Base-by-base conservation (phyloP, 2,797 vertebrate species). In the Alca torda region DNA sequence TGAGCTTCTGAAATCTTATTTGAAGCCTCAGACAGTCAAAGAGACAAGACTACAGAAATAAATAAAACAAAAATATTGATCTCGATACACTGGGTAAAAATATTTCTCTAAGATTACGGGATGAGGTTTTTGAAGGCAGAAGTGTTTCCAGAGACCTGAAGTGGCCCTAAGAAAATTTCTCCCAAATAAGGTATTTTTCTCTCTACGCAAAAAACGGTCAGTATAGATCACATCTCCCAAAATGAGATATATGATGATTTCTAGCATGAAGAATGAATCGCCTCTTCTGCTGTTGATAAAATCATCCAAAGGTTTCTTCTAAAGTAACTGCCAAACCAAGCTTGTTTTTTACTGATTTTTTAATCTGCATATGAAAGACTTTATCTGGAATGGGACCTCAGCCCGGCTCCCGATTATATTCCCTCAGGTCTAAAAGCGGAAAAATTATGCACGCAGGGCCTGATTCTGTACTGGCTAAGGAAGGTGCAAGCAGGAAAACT, bases 301-400 rank as follows among this genome's bases (percentile, higher is more conserved):
- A 96, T 91, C 67, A 84, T 56, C n/a, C 59, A 56, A 79, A 87
- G 51, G 46, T 74, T 59, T 84, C 59, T 76, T 93, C 88, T 86
- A 77, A 91, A 94, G 73, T 84, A 84, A 61, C 46, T 95, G 91
- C 90, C 95, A 95, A 95, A 75, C 33, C 54, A 76, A 63, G 54
- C 39, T 91, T 91, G 51, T 67, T 91, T 94, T 87, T 65, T 70
- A 65, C 54, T 79, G n/a, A 56, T 95, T 79, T 88, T 84, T 51
- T 81, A 81, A 80, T 84, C 85, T 87, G 51, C 67, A 53, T 79
- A 64, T 89, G 87, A 95, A 95, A 82, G 86, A 39, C n/a, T 45
- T 82, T 50, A 79, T 90, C 88, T 89, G 69, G 54, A 93, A 82
- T 54, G 31, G 46, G 79, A 93, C 56, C 73, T 61, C 82, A 83